Conservation (phyloP, 2,113 vertebrate genomes). For the Tricholaema leucomelas region DNA sequence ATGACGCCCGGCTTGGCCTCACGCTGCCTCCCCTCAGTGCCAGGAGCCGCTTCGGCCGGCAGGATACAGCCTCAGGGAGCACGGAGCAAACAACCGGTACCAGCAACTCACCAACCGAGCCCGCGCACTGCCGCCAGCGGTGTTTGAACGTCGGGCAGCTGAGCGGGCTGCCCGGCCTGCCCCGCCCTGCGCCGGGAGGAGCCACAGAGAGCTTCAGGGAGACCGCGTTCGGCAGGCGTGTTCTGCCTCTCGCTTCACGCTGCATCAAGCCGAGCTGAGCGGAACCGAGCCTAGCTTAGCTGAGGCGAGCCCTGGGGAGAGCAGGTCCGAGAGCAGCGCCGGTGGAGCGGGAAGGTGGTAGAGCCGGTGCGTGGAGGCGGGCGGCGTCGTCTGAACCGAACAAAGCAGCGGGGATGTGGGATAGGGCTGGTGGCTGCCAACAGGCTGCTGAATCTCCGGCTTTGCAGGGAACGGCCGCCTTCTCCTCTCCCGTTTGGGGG, state of each 20-base stretch:
- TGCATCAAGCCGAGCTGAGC: rapidly evolving
- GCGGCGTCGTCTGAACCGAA: not conserved
- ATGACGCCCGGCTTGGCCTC: not conserved
- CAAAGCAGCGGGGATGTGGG: not conserved
- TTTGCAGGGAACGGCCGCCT: not conserved
- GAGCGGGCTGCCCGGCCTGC: too few relatives aligned
- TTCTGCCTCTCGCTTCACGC: rapidly evolving
- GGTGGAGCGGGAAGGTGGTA: not conserved
- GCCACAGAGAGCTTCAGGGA: not conserved
- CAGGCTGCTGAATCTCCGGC: not conserved
- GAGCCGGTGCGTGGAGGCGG: not conserved
- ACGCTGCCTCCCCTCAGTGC: not conserved
- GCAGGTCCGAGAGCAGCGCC: not conserved
- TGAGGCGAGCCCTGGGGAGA: rapidly evolving
- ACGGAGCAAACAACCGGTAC: too few relatives aligned
- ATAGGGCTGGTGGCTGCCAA: not conserved
- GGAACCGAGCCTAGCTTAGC: too few relatives aligned
- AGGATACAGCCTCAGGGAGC: too few relatives aligned
- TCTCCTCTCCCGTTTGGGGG: too few relatives aligned
- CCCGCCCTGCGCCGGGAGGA: not conserved
- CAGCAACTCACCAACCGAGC: rapidly evolving
- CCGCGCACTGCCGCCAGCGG: not conserved
- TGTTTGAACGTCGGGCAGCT: not conserved
- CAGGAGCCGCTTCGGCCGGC: too few relatives aligned
- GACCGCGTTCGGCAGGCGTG: rapidly evolving